Evolutionary conservation across 2,888 invertebrate species (phyloP).

Genomic region (Rhimphoctona megacephalus): DNA sequence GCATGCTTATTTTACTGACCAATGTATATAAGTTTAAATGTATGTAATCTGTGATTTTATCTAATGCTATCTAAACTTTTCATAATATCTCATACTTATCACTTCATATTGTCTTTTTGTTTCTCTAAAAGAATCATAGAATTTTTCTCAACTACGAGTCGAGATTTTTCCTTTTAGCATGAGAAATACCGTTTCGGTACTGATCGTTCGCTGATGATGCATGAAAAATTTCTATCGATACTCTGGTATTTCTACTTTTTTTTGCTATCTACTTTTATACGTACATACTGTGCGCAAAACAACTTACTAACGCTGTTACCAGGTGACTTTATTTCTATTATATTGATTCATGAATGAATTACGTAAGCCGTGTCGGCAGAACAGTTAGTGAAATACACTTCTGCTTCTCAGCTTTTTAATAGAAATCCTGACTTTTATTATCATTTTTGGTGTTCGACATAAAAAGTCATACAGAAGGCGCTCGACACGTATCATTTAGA

Average conservation of each 20-base stretch:
- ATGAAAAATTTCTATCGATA: not conserved
- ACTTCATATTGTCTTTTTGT: too few relatives aligned
- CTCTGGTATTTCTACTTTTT: too few relatives aligned
- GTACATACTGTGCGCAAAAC: not conserved
- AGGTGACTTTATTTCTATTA: not conserved
- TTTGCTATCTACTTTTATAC: not conserved
- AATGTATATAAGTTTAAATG: too few relatives aligned
- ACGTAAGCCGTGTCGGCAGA: too few relatives aligned
- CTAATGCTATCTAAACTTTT: too few relatives aligned
- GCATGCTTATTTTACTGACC: too few relatives aligned
- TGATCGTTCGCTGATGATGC: not conserved
- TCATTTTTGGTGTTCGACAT: too few relatives aligned
- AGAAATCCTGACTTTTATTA: too few relatives aligned
- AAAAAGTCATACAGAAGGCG: slow-evolving; percentile 44
- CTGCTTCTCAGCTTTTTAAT: too few relatives aligned
- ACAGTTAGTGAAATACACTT: too few relatives aligned
- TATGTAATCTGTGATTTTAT: too few relatives aligned
- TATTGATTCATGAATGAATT: not conserved
- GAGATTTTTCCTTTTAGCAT: not conserved
- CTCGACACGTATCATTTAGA: not conserved
- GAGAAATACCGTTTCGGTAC: not conserved
- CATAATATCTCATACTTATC: too few relatives aligned
- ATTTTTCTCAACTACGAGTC: not conserved
- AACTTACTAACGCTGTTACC: not conserved
- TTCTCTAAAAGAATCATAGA: not conserved